Evolutionary conservation across 2,888 invertebrate species (phyloP).

Genomic region (Hemicrepidius hirtus): DNA sequence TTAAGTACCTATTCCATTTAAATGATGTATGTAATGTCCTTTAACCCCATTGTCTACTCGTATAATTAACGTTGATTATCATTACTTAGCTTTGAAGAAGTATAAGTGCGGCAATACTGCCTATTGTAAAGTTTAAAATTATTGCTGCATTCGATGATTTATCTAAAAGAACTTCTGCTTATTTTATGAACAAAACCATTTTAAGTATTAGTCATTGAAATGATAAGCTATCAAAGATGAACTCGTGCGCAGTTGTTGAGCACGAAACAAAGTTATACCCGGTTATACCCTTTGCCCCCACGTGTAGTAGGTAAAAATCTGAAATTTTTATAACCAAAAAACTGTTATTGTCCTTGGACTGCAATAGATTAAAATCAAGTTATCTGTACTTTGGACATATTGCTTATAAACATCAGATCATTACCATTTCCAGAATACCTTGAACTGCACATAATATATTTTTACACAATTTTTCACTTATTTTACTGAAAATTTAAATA

Average conservation of each 20-base stretch:
- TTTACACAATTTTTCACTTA: no score
- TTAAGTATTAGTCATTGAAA: neutral
- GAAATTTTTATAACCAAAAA: no score
- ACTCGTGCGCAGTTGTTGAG: neutral
- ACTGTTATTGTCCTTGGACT: no score
- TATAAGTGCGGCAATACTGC: neutral
- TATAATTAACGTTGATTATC: conserved; percentile 24
- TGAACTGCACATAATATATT: no score
- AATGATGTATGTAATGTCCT: conserved; percentile 15
- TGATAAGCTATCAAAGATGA: conserved; percentile 12
- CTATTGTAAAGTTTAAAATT: neutral
- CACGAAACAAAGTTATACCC: no score
- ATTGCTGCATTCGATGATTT: neutral
- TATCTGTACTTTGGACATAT: no score
- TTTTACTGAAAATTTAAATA: no score
- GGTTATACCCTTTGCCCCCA: no score
- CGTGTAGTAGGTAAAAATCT: no score
- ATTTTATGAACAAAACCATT: conserved; percentile 1
- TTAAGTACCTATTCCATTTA: neutral
- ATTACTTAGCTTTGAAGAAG: conserved; percentile 24
- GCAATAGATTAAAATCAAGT: no score
- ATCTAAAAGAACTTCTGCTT: conserved; percentile 3
- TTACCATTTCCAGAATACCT: no score
- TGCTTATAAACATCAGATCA: no score
- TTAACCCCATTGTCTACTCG: conserved; percentile 28